These are phyloP conservation scores for Centrocercus urophasianus DNA, from an alignment of 2,113 vertebrate species.

Conservation along the genomic window DNA sequence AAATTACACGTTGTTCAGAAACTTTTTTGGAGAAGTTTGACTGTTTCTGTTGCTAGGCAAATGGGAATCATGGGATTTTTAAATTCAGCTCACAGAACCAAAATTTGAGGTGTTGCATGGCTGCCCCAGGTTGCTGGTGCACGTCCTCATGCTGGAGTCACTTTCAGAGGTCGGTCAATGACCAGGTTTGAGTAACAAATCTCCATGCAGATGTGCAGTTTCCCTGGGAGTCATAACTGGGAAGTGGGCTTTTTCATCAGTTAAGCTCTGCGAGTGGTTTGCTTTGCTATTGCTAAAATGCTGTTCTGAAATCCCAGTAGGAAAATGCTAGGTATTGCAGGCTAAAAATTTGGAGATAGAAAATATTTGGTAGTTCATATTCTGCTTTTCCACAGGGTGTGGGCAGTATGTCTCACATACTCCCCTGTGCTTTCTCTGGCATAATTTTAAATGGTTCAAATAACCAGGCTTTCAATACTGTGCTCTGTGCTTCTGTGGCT, in stretches of 20 bases:
- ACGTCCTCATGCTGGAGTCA: neutral
- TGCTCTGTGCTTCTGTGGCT: neutral
- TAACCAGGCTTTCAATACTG: neutral
- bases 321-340: neutral
- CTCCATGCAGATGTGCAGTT: fast-evolving
- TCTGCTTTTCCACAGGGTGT: neutral
- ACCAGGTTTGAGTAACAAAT: neutral
- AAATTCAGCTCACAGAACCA: neutral
- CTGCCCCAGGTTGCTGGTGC: neutral
- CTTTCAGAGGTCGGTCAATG: neutral
- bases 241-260: neutral
- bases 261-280: neutral
- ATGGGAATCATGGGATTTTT: fast-evolving
- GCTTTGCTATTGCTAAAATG: neutral
- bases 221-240: neutral
- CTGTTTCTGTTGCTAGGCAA: neutral
- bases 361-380: neutral
- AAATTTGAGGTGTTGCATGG: neutral
- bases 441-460: neutral
- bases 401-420: neutral
- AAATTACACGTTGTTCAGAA: neutral
- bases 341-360: neutral
- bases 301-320: neutral
- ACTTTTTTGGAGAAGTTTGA: neutral
- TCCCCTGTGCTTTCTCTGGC: neutral